Percentiles rank a stretch among this genome's conserved stretches.
These are phyloP conservation scores for Urosaurus nigricauda DNA, from an alignment of 2,797 vertebrate species.

Conservation along the genomic window DNA sequence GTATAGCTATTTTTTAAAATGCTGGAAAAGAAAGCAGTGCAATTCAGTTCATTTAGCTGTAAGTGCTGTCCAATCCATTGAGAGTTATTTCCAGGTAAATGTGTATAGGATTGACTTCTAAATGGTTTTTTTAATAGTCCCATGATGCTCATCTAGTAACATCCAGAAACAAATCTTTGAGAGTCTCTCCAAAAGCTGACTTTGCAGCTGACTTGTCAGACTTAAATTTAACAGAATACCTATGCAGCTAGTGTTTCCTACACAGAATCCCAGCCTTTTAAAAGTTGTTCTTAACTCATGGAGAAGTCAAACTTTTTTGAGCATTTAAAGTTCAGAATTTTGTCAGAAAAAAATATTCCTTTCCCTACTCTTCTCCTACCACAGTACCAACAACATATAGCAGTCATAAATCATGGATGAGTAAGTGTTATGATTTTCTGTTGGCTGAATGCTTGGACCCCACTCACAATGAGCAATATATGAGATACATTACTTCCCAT, in stretches of 20 bases:
- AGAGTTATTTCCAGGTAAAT: background rate
- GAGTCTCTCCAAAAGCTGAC: background rate
- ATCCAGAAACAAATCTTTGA: background rate
- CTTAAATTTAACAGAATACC: background rate
- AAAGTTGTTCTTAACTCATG: background rate
- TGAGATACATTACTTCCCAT: background rate
- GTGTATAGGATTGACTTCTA: background rate
- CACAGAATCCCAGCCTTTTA: background rate
- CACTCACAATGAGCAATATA: background rate
- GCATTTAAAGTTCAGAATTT: background rate
- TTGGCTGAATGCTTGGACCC: background rate
- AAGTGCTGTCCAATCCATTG: background rate
- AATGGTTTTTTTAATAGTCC: background rate
- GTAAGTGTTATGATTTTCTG: background rate
- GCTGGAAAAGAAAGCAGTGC: too few species aligned
- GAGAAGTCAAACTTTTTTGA: background rate
- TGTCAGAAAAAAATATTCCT: background rate
- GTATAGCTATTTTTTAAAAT: background rate
- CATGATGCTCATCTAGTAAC: background rate
- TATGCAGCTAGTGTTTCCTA: background rate
- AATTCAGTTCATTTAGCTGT: background rate
- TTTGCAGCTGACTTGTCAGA: background rate
- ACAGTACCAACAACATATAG: background rate
- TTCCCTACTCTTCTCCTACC: too few species aligned
- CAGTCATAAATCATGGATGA: background rate